phyloP scores from a whole-genome alignment of 2,888 invertebrate species.

The Bombylius discolor region DNA sequence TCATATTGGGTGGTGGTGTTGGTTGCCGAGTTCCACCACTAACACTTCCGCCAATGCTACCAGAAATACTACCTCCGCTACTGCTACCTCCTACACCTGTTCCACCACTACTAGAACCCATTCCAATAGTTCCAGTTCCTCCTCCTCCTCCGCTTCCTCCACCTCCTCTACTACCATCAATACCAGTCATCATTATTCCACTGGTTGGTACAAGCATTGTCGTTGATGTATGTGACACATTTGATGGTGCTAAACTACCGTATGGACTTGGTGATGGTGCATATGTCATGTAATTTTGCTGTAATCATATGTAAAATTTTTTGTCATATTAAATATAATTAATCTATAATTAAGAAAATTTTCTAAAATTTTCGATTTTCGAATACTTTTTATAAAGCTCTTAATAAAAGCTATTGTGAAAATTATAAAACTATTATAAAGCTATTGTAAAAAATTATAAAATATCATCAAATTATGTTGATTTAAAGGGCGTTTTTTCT shows the following conservation, averaged over 20 bases:
- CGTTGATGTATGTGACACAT: conserved; percentile 21
- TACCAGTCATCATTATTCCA: conserved; percentile 20
- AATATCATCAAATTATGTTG: too few relatives aligned
- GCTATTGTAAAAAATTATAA: background rate
- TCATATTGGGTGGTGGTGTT: conserved; percentile 22
- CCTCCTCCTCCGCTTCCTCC: conserved; percentile 13
- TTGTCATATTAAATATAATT: background rate
- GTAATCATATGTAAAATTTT: background rate
- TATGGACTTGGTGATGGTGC: conserved; percentile 32
- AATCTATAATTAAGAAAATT: too few relatives aligned
- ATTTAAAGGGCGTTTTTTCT: too few relatives aligned
- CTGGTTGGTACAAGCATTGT: conserved; percentile 30
- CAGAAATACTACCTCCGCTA: too few relatives aligned
- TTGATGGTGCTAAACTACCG: conserved; percentile 23
- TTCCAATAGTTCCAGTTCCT: conserved; percentile 11
- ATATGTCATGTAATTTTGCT: conserved; percentile 30
- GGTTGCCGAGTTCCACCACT: conserved; percentile 18
- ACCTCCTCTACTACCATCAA: conserved; percentile 15
- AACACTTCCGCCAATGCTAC: conserved; percentile 5
- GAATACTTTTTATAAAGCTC: background rate
- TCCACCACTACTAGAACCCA: conserved; percentile 12
- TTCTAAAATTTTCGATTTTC: too few relatives aligned
- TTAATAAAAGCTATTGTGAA: background rate
- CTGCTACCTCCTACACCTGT: too few relatives aligned
- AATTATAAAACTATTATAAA: background rate